Percentiles rank a stretch among this genome's conserved stretches.
These are phyloP conservation scores for Eupithecia subumbrata DNA, from an alignment of 2,888 invertebrate genomes.

Conservation along the genomic window DNA sequence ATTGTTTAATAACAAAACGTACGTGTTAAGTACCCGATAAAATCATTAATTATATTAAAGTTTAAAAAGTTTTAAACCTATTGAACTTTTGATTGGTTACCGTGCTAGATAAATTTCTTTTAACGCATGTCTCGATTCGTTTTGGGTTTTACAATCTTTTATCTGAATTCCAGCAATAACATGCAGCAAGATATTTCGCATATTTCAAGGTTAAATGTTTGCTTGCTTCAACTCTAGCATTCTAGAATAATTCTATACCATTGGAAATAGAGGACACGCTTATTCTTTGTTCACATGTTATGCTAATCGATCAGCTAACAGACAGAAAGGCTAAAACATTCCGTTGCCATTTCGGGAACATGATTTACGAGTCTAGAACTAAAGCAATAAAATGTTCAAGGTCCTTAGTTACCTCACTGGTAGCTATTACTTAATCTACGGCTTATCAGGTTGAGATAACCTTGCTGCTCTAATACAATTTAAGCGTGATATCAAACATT, in stretches of 20 bases:
- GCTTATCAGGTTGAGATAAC: conserved; percentile 39
- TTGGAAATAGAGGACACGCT: not conserved
- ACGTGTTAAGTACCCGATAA: too few relatives aligned
- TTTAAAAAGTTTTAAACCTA: too few relatives aligned
- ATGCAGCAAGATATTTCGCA: not conserved
- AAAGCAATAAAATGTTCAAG: conserved; percentile 32
- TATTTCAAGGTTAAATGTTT: not conserved
- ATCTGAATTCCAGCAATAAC: not conserved
- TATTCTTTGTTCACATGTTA: conserved; percentile 5
- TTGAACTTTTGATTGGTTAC: not conserved
- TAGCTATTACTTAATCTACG: conserved; percentile 16
- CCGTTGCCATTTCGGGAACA: conserved; percentile 27
- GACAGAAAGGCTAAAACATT: conserved; percentile 25
- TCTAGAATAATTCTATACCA: not conserved
- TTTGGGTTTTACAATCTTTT: not conserved
- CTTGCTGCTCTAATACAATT: conserved; percentile 22
- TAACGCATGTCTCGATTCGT: not conserved
- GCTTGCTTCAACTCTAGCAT: not conserved
- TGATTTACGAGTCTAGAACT: conserved; percentile 26
- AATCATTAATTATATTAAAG: too few relatives aligned
- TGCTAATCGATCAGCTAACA: conserved; percentile 30
- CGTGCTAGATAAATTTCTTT: not conserved
- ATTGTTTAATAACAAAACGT: too few relatives aligned
- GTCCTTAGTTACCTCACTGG: conserved; percentile 25
- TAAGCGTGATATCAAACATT: not conserved